phyloP scores from a whole-genome alignment of 2,888 invertebrate genomes.

The Brachynemurus nebulosus region DNA sequence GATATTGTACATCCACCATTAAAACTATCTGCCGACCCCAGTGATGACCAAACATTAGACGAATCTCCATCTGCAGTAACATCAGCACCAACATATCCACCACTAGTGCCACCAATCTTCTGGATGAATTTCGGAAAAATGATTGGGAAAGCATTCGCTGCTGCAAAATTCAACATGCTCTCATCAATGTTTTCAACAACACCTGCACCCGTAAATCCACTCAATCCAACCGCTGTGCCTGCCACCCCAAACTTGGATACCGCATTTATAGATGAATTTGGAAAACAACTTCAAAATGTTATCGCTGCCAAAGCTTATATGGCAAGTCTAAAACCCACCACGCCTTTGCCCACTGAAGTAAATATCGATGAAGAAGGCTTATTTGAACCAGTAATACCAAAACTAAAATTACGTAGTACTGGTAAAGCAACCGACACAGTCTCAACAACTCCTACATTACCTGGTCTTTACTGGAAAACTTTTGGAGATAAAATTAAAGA shows the following conservation, averaged over 20 bases:
- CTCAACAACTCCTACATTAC: not conserved
- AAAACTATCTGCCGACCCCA: no score
- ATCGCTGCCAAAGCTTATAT: not conserved
- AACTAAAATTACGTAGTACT: not conserved
- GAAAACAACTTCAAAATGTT: not conserved
- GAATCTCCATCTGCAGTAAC: not conserved
- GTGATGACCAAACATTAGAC: no score
- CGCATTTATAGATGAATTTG: not conserved
- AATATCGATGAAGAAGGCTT: not conserved
- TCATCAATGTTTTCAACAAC: not conserved
- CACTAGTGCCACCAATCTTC: not conserved
- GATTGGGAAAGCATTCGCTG: conserved; percentile 1
- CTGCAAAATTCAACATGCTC: not conserved
- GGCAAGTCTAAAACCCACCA: not conserved
- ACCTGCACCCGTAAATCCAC: not conserved
- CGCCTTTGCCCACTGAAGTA: not conserved
- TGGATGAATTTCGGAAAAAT: not conserved
- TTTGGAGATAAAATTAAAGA: conserved; percentile 6
- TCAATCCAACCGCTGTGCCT: not conserved
- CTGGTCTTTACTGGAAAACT: not conserved
- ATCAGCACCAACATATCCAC: not conserved
- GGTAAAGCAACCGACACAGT: not conserved
- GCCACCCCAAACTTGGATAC: not conserved
- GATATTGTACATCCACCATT: no score
- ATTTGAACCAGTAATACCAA: not conserved